phyloP scores from a whole-genome alignment of 2,888 invertebrate genomes.

The Macrosoma leucophasiata region DNA sequence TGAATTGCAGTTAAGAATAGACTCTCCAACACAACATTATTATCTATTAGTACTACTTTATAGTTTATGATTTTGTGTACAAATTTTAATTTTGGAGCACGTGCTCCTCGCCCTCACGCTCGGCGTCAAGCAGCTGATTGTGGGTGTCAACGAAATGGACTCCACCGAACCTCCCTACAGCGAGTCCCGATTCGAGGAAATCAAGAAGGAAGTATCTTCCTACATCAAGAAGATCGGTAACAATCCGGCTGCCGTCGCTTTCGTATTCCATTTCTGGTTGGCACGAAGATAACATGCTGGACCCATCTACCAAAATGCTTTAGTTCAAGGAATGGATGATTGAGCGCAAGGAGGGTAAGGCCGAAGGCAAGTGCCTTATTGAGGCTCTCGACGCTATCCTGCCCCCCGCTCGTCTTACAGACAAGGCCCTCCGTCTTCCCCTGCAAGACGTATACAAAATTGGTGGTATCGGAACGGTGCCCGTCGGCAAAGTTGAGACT shows the following conservation, averaged over 20 bases:
- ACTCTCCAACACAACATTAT: too few species aligned
- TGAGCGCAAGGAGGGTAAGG: constrained; percentile 96
- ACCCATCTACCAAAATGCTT: constrained; percentile 93
- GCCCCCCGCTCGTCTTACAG: constrained; percentile 95
- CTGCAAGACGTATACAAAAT: constrained; percentile 99
- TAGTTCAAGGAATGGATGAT: constrained; percentile 99
- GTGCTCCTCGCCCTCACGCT: constrained; percentile 98
- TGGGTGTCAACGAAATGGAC: constrained; percentile 99
- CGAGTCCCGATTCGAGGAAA: constrained; percentile 97
- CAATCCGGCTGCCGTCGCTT: constrained; percentile 97
- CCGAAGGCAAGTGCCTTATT: constrained; percentile 95
- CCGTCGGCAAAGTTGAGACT: constrained; percentile 99
- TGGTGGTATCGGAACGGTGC: constrained; percentile 99
- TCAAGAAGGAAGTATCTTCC: constrained; percentile 97
- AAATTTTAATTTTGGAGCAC: too few species aligned
- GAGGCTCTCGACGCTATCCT: constrained; percentile 98
- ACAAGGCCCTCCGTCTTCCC: constrained; percentile 98
- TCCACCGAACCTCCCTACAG: constrained; percentile 99
- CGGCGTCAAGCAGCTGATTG: constrained; percentile 98
- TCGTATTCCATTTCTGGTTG: constrained; percentile 99
- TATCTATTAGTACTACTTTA: too few species aligned
- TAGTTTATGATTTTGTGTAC: too few species aligned
- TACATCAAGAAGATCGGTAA: constrained; percentile 99
- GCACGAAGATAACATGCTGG: constrained; percentile 99
- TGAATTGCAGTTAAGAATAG: too few species aligned